A percentile compares a stretch with the other conserved stretches of the same genome.
Evolutionary conservation across 2,113 vertebrate genomes (phyloP).

Genomic region (Regulus satrapa): DNA sequence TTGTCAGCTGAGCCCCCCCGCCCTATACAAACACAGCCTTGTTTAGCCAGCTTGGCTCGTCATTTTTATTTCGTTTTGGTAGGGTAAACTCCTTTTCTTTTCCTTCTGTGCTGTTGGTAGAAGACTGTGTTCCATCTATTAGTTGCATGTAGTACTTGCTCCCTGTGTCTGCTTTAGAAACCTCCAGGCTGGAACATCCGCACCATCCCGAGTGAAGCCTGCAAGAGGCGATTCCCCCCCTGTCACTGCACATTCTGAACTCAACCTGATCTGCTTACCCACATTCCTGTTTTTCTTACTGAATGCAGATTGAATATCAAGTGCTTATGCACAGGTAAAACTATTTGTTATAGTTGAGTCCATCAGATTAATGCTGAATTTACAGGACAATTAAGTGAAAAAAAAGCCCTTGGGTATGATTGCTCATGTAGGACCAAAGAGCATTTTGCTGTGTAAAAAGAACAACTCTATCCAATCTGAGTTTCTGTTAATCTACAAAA

Average conservation of each 20-base stretch:
- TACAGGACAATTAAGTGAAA: background rate
- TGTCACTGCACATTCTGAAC: fast-evolving
- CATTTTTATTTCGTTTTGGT: conserved; percentile 29
- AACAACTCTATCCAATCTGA: background rate
- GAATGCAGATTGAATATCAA: background rate
- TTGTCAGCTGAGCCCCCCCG: background rate
- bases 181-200: background rate
- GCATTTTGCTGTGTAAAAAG: background rate
- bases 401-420: fast-evolving
- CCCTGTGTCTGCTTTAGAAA: background rate
- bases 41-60: background rate
- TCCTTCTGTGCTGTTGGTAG: background rate
- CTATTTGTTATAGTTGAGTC: background rate
- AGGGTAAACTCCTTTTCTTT: background rate
- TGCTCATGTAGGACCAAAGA: background rate
- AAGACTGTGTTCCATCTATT: background rate
- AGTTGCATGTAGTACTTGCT: background rate
- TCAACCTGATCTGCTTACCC: background rate
- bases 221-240: fast-evolving
- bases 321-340: background rate
- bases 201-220: background rate
- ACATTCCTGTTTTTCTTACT: background rate
- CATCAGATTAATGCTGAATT: background rate
- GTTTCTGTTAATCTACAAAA: background rate
- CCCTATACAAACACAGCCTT: background rate